phyloP scores from a whole-genome alignment of 2,888 invertebrate genomes.

The Apotomis betuletana region DNA sequence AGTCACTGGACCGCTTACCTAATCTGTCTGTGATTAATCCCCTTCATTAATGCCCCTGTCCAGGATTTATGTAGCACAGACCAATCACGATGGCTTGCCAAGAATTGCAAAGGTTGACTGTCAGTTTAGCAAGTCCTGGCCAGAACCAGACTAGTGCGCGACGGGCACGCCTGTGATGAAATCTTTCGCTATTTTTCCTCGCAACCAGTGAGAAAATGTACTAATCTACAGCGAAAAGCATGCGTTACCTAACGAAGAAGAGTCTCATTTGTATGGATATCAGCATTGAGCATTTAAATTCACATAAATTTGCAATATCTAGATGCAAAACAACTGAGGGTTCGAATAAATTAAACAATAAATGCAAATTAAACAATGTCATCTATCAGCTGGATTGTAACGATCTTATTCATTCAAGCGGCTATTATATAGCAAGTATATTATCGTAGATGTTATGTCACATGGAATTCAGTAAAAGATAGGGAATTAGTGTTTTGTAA shows the following conservation, averaged over 20 bases:
- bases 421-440: constrained; percentile 12
- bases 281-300: constrained; percentile 25
- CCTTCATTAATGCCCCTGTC: constrained; percentile 21
- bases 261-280: constrained; percentile 22
- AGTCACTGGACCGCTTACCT: constrained; percentile 17
- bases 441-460: constrained; percentile 32
- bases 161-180: constrained; percentile 26
- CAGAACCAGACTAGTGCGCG: neutral
- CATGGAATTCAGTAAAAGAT: constrained; percentile 20
- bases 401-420: constrained; percentile 4
- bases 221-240: neutral
- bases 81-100: constrained; percentile 29
- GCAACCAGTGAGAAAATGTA: neutral
- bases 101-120: constrained; percentile 25
- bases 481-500: constrained; percentile 34
- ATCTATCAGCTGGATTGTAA: constrained; percentile 11
- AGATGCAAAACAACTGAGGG: constrained; percentile 19
- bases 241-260: constrained; percentile 22
- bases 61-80: constrained; percentile 25
- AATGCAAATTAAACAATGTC: constrained; percentile 13
- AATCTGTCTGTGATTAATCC: constrained; percentile 18
- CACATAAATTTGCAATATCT: constrained; percentile 31
- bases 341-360: constrained; percentile 12
- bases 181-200: constrained; percentile 15
- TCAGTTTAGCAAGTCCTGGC: constrained; percentile 27